Conservation (phyloP, 2,113 vertebrate species). For the Cyanoliseus patagonus region DNA sequence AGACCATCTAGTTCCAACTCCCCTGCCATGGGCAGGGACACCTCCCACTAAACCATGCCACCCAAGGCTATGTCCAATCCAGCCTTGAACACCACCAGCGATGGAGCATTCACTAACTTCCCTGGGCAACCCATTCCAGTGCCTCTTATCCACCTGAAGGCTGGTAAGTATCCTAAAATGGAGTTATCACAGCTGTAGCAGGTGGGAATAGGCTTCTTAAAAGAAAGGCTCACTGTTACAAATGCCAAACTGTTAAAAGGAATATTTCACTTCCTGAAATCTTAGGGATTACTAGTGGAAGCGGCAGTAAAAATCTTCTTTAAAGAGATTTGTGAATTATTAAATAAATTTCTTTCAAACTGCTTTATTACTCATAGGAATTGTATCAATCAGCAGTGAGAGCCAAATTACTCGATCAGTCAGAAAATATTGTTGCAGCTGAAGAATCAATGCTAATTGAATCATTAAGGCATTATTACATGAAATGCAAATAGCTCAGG, state of each 20-base stretch:
- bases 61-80: too few relatives aligned
- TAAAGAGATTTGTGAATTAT: slow-evolving; percentile 59
- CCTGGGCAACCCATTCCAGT: too few relatives aligned
- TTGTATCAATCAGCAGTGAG: slow-evolving; percentile 71
- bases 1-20: too few relatives aligned
- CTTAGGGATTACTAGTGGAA: slow-evolving; percentile 16
- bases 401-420: slow-evolving; percentile 71
- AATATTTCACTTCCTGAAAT: neutral
- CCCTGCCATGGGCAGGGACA: too few relatives aligned
- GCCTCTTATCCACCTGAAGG: neutral
- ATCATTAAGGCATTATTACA: slow-evolving; percentile 73
- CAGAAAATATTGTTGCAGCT: slow-evolving; percentile 73
- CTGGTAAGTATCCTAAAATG: neutral
- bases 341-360: slow-evolving; percentile 62
- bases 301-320: slow-evolving; percentile 53
- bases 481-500: slow-evolving; percentile 53
- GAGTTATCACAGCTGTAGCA: neutral
- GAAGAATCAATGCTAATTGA: slow-evolving; percentile 77
- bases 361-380: slow-evolving; percentile 70
- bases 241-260: neutral
- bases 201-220: neutral
- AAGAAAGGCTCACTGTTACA: neutral
- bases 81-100: too few relatives aligned
- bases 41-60: too few relatives aligned
- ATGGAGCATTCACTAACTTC: too few relatives aligned